Conservation (phyloP, 1,140 invertebrate species). For the Lysiphlebus fabarum region DNA sequence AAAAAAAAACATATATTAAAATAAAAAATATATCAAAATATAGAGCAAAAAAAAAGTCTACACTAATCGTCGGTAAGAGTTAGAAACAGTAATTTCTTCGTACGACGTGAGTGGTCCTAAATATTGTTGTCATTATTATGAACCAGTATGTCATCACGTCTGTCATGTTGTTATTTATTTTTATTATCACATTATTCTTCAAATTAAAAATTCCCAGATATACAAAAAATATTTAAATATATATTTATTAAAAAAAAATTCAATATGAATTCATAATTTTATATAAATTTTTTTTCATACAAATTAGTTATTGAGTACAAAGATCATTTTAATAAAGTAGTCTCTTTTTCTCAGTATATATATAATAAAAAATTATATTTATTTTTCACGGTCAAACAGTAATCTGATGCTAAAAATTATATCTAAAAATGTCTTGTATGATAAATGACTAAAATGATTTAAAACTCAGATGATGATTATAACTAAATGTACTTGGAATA, state of each 20-base stretch:
- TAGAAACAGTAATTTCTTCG: constrained; percentile 42
- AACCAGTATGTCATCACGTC: constrained; percentile 20
- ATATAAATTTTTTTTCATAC: no score
- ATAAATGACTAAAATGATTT: no score
- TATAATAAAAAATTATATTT: no score
- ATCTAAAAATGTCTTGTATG: no score
- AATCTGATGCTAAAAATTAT: no score
- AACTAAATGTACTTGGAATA: constrained; percentile 20
- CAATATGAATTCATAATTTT: background rate
- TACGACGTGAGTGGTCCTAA: constrained; percentile 52
- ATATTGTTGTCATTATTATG: constrained; percentile 28
- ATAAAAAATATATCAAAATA: no score
- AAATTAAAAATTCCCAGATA: no score
- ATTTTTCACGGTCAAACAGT: no score
- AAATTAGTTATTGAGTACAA: no score
- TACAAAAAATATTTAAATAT: no score
- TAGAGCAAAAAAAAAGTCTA: constrained; percentile 20
- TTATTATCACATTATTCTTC: background rate
- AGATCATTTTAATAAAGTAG: no score
- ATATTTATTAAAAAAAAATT: background rate
- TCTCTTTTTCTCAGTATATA: no score
- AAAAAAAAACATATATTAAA: constrained; percentile 35
- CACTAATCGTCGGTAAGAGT: constrained; percentile 11
- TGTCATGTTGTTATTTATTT: background rate
- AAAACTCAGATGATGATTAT: background rate